phyloP scores from a whole-genome alignment of 2,113 vertebrate genomes.

The Hyperopisus bebe region DNA sequence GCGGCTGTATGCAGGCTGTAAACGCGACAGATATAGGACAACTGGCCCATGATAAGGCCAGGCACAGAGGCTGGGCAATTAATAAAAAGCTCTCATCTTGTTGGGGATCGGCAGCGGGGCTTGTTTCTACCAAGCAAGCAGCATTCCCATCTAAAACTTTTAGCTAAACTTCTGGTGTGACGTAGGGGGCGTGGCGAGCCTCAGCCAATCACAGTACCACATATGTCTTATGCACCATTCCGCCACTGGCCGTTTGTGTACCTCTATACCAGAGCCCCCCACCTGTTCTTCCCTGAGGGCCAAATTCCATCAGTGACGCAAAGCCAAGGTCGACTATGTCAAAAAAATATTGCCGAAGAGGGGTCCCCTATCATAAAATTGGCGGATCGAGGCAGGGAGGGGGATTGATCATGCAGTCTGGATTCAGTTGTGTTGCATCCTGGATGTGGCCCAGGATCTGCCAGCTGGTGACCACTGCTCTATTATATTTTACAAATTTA shows the following conservation, averaged over 20 bases:
- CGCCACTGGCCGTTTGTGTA: neutral
- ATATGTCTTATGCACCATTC: neutral
- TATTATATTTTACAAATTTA: neutral
- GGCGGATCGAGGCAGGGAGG: neutral
- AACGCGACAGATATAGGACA: neutral
- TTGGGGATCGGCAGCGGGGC: neutral
- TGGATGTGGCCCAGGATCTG: neutral
- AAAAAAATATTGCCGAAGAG: neutral
- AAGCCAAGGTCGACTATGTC: neutral
- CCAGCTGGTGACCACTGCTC: neutral
- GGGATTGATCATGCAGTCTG: neutral
- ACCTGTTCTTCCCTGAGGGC: neutral
- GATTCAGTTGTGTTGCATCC: neutral
- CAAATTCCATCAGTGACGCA: neutral
- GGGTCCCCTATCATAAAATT: neutral
- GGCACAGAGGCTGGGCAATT: neutral
- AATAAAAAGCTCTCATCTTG: neutral
- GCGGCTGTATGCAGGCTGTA: neutral
- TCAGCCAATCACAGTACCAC: neutral
- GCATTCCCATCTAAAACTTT: neutral
- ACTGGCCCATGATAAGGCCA: neutral
- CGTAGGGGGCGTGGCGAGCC: neutral
- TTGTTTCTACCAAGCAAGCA: neutral
- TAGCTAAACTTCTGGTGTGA: neutral
- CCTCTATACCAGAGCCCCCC: neutral